These are phyloP conservation scores for Myodes glareolus DNA, from an alignment of 2,113 vertebrate genomes.

Conservation along the genomic window DNA sequence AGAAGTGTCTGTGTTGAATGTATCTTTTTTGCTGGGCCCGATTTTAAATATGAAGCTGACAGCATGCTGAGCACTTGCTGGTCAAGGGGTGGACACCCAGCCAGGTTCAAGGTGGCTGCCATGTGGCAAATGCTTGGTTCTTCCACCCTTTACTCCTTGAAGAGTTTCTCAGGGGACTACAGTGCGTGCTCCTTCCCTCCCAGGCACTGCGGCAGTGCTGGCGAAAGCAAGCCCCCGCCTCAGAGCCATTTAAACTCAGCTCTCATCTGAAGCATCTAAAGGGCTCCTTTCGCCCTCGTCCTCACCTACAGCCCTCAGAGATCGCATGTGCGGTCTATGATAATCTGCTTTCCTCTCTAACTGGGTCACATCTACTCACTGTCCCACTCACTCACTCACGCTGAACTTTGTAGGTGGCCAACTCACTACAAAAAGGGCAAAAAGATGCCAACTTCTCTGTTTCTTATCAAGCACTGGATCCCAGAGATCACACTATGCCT, in stretches of 20 bases:
- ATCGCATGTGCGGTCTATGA: not conserved
- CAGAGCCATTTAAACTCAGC: not conserved
- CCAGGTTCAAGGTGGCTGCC: not conserved
- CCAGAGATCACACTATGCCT: slow-evolving; percentile 1
- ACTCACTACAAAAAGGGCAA: not conserved
- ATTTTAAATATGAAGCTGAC: not conserved
- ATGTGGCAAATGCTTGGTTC: not conserved
- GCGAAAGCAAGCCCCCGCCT: not conserved
- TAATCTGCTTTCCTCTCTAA: not conserved
- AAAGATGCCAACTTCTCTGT: not conserved
- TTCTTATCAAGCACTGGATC: not conserved
- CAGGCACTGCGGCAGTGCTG: not conserved
- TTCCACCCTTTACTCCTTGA: not conserved
- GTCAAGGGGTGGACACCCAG: not conserved
- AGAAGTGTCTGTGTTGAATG: not conserved
- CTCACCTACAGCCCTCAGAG: not conserved
- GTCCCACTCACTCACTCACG: not conserved
- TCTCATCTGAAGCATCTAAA: not conserved
- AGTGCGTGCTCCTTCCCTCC: not conserved
- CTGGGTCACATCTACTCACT: not conserved
- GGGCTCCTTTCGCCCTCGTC: not conserved
- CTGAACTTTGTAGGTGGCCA: not conserved
- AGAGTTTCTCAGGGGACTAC: slow-evolving; percentile 27
- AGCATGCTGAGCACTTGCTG: not conserved
- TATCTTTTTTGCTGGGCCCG: not conserved